phyloP scores from a whole-genome alignment of 2,113 vertebrate species.

The Ramphastos sulfuratus region DNA sequence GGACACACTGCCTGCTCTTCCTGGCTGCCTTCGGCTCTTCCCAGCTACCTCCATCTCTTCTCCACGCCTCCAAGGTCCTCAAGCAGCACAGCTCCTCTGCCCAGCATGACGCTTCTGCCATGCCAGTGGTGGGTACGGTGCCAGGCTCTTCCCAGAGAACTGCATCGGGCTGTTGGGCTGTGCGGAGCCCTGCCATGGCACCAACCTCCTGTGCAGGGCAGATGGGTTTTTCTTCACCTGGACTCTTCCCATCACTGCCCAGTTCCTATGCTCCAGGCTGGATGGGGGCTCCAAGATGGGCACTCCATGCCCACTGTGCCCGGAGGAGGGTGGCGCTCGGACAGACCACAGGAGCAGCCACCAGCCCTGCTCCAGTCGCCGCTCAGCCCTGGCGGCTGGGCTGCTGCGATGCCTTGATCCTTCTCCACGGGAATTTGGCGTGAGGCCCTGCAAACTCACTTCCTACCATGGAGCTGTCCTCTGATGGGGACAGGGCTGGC shows the following conservation, averaged over 20 bases:
- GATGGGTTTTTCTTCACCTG: background rate
- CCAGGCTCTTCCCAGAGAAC: background rate
- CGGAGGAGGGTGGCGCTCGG: background rate
- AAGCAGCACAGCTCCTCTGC: background rate
- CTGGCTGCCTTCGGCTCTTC: background rate
- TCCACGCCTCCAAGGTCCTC: background rate
- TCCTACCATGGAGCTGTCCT: background rate
- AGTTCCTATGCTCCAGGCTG: background rate
- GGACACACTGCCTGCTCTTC: background rate
- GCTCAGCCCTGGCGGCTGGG: background rate
- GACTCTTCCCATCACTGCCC: background rate
- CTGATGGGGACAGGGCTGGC: background rate
- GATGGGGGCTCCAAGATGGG: background rate
- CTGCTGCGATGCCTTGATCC: background rate
- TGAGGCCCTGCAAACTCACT: slow-evolving; percentile 28
- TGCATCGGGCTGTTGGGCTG: fast-evolving
- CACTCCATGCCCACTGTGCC: fast-evolving
- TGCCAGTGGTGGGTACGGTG: fast-evolving
- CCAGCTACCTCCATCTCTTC: background rate
- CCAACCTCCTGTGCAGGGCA: background rate
- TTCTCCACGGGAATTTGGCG: background rate
- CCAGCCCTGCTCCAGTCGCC: background rate
- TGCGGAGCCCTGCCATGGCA: background rate
- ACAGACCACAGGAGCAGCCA: fast-evolving
- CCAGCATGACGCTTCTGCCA: fast-evolving